A percentile compares a stretch with the other conserved stretches of the same genome.
phyloP scores from a whole-genome alignment of 2,113 vertebrate species.

The Sphyrna mokarran region DNA sequence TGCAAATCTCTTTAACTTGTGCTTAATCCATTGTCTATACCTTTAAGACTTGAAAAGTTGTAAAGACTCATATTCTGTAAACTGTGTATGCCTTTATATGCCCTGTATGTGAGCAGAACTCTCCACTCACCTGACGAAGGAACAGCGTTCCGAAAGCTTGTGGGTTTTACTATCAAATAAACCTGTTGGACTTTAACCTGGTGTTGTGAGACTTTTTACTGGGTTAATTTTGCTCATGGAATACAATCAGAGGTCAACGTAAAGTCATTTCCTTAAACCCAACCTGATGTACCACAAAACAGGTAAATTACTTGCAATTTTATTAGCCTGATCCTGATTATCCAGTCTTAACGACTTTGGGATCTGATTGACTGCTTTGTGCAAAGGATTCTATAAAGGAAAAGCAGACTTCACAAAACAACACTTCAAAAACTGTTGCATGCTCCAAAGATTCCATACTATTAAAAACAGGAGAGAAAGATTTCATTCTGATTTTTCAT shows the following conservation, averaged over 20 bases:
- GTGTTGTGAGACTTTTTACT: too few relatives aligned
- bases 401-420: not conserved
- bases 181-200: too few relatives aligned
- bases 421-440: not conserved
- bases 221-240: not conserved
- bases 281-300: not conserved
- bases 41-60: too few relatives aligned
- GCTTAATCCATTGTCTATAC: too few relatives aligned
- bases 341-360: not conserved
- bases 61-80: too few relatives aligned
- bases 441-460: not conserved
- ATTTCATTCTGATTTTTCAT: not conserved
- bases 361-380: not conserved
- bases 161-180: too few relatives aligned
- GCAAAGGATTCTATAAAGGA: not conserved
- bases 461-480: not conserved
- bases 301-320: not conserved
- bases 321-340: not conserved
- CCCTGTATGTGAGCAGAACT: too few relatives aligned
- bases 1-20: too few relatives aligned
- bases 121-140: too few relatives aligned
- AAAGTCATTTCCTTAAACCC: not conserved
- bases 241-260: not conserved
- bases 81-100: too few relatives aligned
- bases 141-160: too few relatives aligned